Conservation (phyloP, 92 coral and sea anemone species). For the Heliopora coerulea region DNA sequence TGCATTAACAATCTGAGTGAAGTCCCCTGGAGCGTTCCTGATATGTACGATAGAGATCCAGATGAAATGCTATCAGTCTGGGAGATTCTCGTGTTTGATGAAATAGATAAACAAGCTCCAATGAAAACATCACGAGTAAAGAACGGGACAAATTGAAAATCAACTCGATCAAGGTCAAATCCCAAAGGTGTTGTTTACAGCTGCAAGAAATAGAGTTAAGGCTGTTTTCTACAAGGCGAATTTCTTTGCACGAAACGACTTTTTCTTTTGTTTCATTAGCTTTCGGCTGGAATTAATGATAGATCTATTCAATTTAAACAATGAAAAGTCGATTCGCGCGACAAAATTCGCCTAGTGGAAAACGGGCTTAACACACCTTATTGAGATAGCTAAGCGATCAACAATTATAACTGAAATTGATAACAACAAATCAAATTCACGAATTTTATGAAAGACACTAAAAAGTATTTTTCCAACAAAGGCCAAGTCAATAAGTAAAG, state of each 20-base stretch:
- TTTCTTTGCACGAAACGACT: no score
- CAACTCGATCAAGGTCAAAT: slow-evolving; percentile 42
- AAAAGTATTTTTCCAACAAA: slow-evolving; percentile 52
- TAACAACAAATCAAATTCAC: slow-evolving; percentile 47
- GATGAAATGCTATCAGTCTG: slow-evolving; percentile 45
- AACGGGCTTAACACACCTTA: slow-evolving; percentile 44
- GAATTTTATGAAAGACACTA: slow-evolving; percentile 45
- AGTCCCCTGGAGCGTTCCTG: slow-evolving; percentile 22
- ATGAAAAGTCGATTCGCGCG: no score
- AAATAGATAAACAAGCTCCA: slow-evolving; percentile 36
- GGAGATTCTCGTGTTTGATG: slow-evolving; percentile 16
- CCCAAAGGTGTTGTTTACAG: slow-evolving; percentile 43
- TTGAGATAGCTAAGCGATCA: slow-evolving; percentile 49
- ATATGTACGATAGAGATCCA: slow-evolving; percentile 27
- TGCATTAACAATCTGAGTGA: no score
- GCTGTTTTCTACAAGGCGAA: no score
- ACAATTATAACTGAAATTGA: slow-evolving; percentile 44
- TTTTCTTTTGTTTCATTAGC: no score
- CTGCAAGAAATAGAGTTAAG: slow-evolving; percentile 53
- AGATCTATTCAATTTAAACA: no score
- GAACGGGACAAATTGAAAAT: slow-evolving; percentile 46
- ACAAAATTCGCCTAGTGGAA: no score
- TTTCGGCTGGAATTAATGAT: no score
- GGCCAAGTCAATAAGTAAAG: slow-evolving; percentile 17
- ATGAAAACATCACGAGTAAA: slow-evolving; percentile 34